phyloP scores from a whole-genome alignment of 1,140 invertebrate genomes.

The Spodoptera frugiperda region DNA sequence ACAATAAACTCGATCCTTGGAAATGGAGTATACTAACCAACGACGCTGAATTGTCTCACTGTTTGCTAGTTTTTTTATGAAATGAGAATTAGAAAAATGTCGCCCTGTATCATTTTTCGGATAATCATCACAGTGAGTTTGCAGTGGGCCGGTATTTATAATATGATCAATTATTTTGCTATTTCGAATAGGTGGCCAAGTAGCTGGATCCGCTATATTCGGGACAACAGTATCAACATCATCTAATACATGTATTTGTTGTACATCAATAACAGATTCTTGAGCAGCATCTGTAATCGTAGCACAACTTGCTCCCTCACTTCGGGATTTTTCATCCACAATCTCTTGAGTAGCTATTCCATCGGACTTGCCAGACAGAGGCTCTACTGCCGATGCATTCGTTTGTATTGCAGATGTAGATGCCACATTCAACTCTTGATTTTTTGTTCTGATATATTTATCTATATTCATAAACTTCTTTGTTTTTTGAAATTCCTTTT shows the following conservation, averaged over 20 bases:
- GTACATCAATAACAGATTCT: slow-evolving; percentile 54
- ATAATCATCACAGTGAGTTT: slow-evolving; percentile 57
- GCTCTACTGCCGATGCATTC: slow-evolving; percentile 55
- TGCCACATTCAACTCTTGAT: slow-evolving; percentile 54
- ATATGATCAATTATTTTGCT: slow-evolving; percentile 59
- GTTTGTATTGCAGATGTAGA: slow-evolving; percentile 58
- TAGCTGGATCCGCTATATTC: slow-evolving; percentile 46
- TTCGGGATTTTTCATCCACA: slow-evolving; percentile 49
- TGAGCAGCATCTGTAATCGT: slow-evolving; percentile 31
- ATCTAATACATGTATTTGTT: slow-evolving; percentile 59
- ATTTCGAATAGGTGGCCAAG: slow-evolving; percentile 53
- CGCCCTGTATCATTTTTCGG: slow-evolving; percentile 50
- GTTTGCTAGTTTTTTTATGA: too few relatives aligned
- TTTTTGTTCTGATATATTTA: slow-evolving; percentile 56
- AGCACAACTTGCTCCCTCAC: slow-evolving; percentile 47
- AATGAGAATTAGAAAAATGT: slow-evolving; percentile 48
- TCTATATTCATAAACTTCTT: too few relatives aligned
- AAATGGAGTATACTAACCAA: too few relatives aligned
- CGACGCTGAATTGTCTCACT: too few relatives aligned
- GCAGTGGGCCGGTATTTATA: slow-evolving; percentile 53
- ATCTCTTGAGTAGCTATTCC: slow-evolving; percentile 55
- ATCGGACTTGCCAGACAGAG: slow-evolving; percentile 55
- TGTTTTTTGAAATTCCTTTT: too few relatives aligned
- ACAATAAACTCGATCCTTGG: too few relatives aligned
- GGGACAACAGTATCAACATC: slow-evolving; percentile 49